Evolutionary conservation across 2,888 invertebrate genomes (phyloP).

Genomic region (Keiferia lycopersicella): DNA sequence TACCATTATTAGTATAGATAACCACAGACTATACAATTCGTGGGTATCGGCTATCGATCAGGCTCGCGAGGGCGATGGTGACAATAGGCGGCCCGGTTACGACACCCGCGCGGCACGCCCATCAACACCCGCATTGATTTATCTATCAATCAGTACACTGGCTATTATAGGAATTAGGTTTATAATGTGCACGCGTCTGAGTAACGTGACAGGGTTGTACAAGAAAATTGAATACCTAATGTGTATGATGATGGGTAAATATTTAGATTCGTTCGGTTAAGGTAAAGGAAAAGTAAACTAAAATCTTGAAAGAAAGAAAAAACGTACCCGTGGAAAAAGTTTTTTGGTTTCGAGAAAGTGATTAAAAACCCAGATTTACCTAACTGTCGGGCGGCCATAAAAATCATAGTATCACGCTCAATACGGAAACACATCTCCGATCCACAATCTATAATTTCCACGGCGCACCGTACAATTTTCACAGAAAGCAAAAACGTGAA

Average conservation of each 20-base stretch:
- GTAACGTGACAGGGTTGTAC: not conserved
- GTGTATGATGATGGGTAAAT: too few species aligned
- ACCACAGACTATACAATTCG: not conserved
- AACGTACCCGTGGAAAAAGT: not conserved
- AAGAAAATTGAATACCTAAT: too few species aligned
- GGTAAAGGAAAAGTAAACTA: not conserved
- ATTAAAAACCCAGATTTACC: not conserved
- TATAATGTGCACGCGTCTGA: not conserved
- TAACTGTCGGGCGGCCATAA: slow-evolving; percentile 5
- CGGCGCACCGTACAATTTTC: slow-evolving; percentile 15
- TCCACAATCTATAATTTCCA: slow-evolving; percentile 15
- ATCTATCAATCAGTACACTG: slow-evolving; percentile 2
- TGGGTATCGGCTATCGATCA: slow-evolving; percentile 16
- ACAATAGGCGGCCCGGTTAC: slow-evolving; percentile 12
- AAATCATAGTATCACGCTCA: slow-evolving; percentile 13
- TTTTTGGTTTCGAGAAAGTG: not conserved
- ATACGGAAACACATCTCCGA: slow-evolving; percentile 8
- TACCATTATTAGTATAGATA: not conserved
- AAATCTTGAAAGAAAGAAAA: not conserved
- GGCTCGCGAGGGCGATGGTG: not conserved
- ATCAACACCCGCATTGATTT: slow-evolving; percentile 21
- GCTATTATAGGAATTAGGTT: slow-evolving; percentile 5
- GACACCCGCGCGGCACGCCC: slow-evolving; percentile 22
- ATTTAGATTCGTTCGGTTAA: too few species aligned
- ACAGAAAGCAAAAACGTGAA: slow-evolving; percentile 40